Evolutionary conservation across 2,888 invertebrate species (phyloP).

Genomic region (Conomelus anceps): DNA sequence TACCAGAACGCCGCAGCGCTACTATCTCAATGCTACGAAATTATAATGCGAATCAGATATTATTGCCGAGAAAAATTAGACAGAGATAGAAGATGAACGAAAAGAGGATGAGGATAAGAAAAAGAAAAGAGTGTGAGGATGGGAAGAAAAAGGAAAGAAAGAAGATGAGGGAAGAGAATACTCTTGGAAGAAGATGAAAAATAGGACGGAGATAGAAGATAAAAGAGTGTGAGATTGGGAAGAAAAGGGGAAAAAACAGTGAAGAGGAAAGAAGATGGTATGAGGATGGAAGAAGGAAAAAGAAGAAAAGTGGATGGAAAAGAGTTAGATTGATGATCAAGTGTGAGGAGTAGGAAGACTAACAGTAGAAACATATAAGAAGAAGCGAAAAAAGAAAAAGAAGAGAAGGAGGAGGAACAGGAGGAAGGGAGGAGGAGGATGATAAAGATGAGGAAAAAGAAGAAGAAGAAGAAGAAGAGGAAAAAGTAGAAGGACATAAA

Average conservation of each 20-base stretch:
- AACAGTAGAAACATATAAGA: no score
- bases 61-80: not conserved
- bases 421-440: no score
- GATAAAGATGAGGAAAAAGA: not conserved
- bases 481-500: not conserved
- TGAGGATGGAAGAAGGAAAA: not conserved
- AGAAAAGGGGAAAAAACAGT: not conserved
- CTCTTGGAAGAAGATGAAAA: no score
- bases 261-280: no score
- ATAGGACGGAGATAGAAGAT: not conserved
- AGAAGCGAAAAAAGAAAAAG: not conserved
- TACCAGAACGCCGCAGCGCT: not conserved
- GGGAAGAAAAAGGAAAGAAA: not conserved
- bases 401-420: not conserved
- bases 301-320: not conserved
- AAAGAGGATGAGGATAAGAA: not conserved
- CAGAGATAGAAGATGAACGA: not conserved
- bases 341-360: not conserved
- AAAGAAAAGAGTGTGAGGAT: not conserved
- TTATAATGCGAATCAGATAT: not conserved
- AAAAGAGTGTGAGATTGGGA: not conserved
- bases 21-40: not conserved
- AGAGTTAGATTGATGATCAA: not conserved
- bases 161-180: not conserved
- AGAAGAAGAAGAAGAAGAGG: no score